A percentile compares a stretch with the other conserved stretches of the same genome.
These are phyloP conservation scores for Solenodon paradoxus DNA, from an alignment of 2,113 vertebrate genomes.

Conservation along the genomic window DNA sequence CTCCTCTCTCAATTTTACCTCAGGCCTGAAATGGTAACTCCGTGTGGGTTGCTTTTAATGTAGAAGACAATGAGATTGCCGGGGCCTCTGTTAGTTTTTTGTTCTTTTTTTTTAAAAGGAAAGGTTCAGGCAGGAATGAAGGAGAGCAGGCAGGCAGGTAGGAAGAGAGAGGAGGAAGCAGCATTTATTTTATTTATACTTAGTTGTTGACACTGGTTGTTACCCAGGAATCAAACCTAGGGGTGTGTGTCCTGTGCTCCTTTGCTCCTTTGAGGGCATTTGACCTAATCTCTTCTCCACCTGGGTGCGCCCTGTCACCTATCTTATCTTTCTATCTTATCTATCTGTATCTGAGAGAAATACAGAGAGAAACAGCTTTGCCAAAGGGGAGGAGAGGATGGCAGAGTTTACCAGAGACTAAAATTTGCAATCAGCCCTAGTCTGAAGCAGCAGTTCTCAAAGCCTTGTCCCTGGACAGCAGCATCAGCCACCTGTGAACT, in stretches of 20 bases:
- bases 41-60: background rate
- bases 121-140: too few relatives aligned
- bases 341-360: background rate
- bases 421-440: background rate
- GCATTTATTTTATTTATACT: too few relatives aligned
- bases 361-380: background rate
- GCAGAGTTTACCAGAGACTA: background rate
- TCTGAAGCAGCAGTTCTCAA: background rate
- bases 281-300: too few relatives aligned
- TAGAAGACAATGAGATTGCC: background rate
- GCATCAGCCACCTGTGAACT: background rate
- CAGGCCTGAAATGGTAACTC: background rate
- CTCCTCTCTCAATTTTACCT: background rate
- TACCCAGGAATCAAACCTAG: too few relatives aligned
- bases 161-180: too few relatives aligned
- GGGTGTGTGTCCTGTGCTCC: too few relatives aligned
- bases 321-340: too few relatives aligned
- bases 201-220: too few relatives aligned
- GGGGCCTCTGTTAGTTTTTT: background rate
- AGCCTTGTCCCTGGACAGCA: background rate
- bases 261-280: too few relatives aligned
- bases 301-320: accelerated
- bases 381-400: background rate
- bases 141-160: too few relatives aligned
- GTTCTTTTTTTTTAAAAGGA: too few relatives aligned